Evolutionary conservation across 2,888 invertebrate species (phyloP).

Genomic region (Micoletzkya japonica): DNA sequence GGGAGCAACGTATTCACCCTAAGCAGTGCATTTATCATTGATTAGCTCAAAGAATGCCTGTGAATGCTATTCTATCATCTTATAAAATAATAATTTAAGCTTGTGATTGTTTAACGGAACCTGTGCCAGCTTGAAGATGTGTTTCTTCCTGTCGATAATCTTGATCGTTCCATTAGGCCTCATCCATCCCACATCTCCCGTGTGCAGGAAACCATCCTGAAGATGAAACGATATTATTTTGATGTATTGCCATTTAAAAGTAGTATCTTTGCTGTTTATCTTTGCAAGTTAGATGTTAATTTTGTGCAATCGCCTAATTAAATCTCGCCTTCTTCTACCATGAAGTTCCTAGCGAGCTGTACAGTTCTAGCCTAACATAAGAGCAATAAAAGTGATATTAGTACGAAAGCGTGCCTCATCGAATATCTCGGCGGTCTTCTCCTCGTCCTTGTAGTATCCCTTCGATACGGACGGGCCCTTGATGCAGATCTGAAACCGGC

Average conservation of each 20-base stretch:
- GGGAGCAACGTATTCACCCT: slow-evolving; percentile 97
- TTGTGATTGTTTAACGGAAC: slow-evolving; percentile 36
- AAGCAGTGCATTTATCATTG: slow-evolving; percentile 78
- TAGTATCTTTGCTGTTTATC: too few relatives aligned
- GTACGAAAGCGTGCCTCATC: too few relatives aligned
- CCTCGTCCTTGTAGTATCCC: slow-evolving; percentile 73
- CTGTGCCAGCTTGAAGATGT: slow-evolving; percentile 68
- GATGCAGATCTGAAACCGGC: slow-evolving; percentile 28
- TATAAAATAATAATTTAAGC: neutral
- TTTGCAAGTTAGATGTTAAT: too few relatives aligned
- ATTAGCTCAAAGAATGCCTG: slow-evolving; percentile 74
- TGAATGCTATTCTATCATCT: neutral
- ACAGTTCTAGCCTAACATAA: too few relatives aligned
- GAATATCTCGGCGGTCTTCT: slow-evolving; percentile 85
- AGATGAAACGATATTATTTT: too few relatives aligned
- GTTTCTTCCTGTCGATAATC: slow-evolving; percentile 68
- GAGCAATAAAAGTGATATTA: too few relatives aligned
- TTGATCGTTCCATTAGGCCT: slow-evolving; percentile 65
- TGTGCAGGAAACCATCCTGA: slow-evolving; percentile 69
- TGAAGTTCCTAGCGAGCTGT: too few relatives aligned
- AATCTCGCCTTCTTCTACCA: too few relatives aligned
- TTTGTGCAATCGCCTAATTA: too few relatives aligned
- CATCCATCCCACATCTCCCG: slow-evolving; percentile 58
- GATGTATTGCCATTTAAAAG: too few relatives aligned
- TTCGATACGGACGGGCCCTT: slow-evolving; percentile 58